Conservation (phyloP, 1,140 invertebrate genomes). For the Papilio xuthus region DNA sequence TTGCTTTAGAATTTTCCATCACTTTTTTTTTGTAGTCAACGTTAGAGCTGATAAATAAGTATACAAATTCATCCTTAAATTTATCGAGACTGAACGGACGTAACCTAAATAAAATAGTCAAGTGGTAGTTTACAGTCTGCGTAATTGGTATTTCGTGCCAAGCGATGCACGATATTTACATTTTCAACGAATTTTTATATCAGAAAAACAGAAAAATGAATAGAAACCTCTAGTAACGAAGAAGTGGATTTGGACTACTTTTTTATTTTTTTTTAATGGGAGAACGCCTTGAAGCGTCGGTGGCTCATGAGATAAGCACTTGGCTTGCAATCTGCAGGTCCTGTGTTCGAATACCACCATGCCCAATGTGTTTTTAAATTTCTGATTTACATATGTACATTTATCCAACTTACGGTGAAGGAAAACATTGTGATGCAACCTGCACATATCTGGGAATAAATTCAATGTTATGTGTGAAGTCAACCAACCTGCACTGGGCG, state of each 20-base stretch:
- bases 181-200: conserved; percentile 14
- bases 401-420: too few relatives aligned
- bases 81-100: conserved; percentile 27
- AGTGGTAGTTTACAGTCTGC: conserved; percentile 23
- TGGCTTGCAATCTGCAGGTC: too few relatives aligned
- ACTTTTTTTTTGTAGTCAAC: background rate
- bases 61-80: conserved; percentile 21
- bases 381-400: too few relatives aligned
- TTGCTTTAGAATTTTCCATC: background rate
- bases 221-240: background rate
- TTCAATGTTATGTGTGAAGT: too few relatives aligned
- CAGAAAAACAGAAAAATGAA: conserved; percentile 8
- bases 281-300: too few relatives aligned
- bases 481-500: too few relatives aligned
- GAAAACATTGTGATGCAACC: too few relatives aligned
- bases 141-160: conserved; percentile 37
- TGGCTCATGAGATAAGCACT: too few relatives aligned
- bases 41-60: background rate
- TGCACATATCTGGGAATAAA: too few relatives aligned
- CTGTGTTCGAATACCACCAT: too few relatives aligned
- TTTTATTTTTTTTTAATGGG: background rate
- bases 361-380: too few relatives aligned
- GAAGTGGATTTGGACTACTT: background rate
- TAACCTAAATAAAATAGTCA: conserved; percentile 38
- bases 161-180: conserved; percentile 24